These are phyloP conservation scores for Beris chalybata DNA, from an alignment of 2,888 invertebrate genomes.

Conservation along the genomic window DNA sequence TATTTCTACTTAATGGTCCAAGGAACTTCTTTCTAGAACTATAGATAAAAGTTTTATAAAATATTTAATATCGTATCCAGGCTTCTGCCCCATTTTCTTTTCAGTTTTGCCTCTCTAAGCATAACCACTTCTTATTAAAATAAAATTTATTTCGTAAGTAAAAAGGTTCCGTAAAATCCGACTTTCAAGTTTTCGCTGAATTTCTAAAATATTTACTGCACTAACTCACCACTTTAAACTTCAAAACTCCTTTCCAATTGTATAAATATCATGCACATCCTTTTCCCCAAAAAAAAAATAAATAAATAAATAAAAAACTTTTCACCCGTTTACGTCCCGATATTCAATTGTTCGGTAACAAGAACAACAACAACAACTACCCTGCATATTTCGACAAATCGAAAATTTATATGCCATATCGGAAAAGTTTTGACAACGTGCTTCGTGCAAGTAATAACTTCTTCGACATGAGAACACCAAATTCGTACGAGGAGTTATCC, in stretches of 20 bases:
- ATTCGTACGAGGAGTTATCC: slow-evolving; percentile 8
- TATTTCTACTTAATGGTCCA: no score
- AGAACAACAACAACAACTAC: slow-evolving; percentile 7
- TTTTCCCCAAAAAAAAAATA: not conserved
- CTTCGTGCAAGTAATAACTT: slow-evolving; percentile 31
- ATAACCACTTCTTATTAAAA: no score
- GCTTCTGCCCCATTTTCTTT: no score
- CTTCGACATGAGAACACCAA: slow-evolving; percentile 29
- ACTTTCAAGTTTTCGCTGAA: no score
- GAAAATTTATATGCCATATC: slow-evolving; percentile 31
- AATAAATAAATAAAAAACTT: slow-evolving; percentile 11
- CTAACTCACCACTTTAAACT: slow-evolving; percentile 16
- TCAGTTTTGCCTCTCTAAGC: no score
- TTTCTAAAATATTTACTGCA: no score
- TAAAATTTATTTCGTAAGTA: no score
- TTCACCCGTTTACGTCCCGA: slow-evolving; percentile 24
- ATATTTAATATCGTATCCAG: no score
- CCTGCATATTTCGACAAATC: slow-evolving; percentile 9
- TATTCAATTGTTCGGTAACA: slow-evolving; percentile 16
- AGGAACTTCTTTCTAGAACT: no score
- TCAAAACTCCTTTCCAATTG: slow-evolving; percentile 28
- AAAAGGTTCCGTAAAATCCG: no score
- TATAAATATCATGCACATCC: slow-evolving; percentile 25
- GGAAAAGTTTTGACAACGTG: slow-evolving; percentile 32
- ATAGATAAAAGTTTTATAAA: no score